Base-by-base conservation (phyloP, 2,888 invertebrate species). In the Acrobasis repandana region DNA sequence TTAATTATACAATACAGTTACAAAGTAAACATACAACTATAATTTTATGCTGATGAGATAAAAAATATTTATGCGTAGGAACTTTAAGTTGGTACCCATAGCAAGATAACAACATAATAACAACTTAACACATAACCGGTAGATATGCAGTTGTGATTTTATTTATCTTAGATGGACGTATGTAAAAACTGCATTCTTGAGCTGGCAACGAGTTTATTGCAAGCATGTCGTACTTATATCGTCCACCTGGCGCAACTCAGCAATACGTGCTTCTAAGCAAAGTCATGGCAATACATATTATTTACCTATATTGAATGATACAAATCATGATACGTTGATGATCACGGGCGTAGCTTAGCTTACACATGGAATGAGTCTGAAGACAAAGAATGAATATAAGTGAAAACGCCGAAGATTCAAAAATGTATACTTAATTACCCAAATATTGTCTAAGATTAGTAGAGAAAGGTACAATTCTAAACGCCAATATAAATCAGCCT, bases 191-290 rank as follows among this genome's bases (percentile, higher is more conserved):
- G 43, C 49, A 50, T 50, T 28, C 20, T 28, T 49, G 16, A 20
- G 20, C 50, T 20, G 28, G 50, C 50, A 14, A 50, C 50, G 20
- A 28, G 50, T 28, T 50, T 14, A 14, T 50, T 50, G 50, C 50
- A 50, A 49, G 49, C 49, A 49, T 49, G 20, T 9, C 49, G n/a
- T n/a, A n/a, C n/a, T n/a, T 33, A n/a, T 6, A 14, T 33, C 28
- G 28, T 20, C 33, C 51, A 33, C 33, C n/a, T 33, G 49, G 49
- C 18, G 18, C 54, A 18, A 54, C 20, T 54, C 54, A 54, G 38
- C 54, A 54, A 8, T 20, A 54, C 54, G 54, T 54, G 54, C 38
- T 54, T 54, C 18, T 43, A 8, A 54, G 38, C 18, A 38, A 54
- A 14, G 20, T 15, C 11, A n/a, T 20, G 4, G 28, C 28, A 48